Evolutionary conservation across 2,888 invertebrate species (phyloP).

Genomic region (Melitaea athalia): DNA sequence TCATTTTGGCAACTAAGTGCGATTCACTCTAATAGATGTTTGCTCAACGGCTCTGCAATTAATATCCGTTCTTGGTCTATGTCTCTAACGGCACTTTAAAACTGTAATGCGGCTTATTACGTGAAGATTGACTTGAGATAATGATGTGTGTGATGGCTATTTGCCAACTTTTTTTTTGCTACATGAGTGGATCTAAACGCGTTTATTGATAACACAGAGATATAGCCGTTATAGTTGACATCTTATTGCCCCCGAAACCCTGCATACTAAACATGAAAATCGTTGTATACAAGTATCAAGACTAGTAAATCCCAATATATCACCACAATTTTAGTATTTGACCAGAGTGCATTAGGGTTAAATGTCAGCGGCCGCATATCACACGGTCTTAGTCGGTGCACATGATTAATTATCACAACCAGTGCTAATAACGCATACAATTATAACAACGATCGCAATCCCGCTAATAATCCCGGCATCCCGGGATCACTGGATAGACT

Average conservation of each 20-base stretch:
- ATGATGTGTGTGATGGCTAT: neutral
- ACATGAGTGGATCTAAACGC: neutral
- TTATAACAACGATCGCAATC: constrained; percentile 7
- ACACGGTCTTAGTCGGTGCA: neutral
- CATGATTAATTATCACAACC: constrained; percentile 9
- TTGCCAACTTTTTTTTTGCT: neutral
- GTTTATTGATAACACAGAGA: neutral
- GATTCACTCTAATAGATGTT: constrained; percentile 4
- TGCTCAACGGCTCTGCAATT: constrained; percentile 14
- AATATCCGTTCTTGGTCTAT: constrained; percentile 17
- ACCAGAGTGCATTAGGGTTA: neutral
- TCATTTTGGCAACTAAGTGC: constrained; percentile 11
- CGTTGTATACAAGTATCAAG: neutral
- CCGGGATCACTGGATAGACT: constrained; percentile 6
- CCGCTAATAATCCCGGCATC: constrained; percentile 12
- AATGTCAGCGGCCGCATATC: neutral
- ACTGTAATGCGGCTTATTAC: constrained; percentile 1
- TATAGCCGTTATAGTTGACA: neutral
- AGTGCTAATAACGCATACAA: constrained; percentile 7
- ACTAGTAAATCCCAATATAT: neutral
- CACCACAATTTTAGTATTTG: neutral
- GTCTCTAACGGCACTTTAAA: constrained; percentile 9
- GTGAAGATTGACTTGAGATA: constrained; percentile 7
- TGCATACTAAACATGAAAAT: no score
- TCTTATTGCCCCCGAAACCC: no score